Evolutionary conservation across 53 echinoderm and acorn worm species (phyloP), one percentile per base, ranked within the genome.

Genomic region (Henricia sp.): DNA sequence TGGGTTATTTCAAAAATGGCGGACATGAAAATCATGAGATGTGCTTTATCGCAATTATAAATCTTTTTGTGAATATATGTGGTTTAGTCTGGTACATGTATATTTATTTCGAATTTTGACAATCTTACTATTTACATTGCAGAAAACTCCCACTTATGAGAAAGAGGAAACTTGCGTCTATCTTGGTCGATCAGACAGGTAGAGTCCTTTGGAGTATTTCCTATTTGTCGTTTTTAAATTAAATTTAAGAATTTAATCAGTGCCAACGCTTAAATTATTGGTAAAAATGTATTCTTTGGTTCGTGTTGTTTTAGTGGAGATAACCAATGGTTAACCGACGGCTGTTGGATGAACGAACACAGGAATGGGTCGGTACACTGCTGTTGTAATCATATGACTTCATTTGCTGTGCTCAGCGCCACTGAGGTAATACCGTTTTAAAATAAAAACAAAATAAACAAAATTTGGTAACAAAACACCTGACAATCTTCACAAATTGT

Each of bases 331-430:
- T 44, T 64, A 24, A 64, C 80, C 33, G 80, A 80, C 80, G 80
- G 80, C 80, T 80, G 80, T 64, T 80, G 80, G 80, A 44, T 80
- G 50, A 80, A 80, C 13, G 63, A 80, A 64, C 62, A 63, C 32
- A 57, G 63, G 64, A 80, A 80, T 42, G 80, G 80, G 20, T 80
- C 80, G 0, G 62, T 80, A 46, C 80, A 80, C 32, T 80, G 80
- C 36, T 80, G 80, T 32, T 70, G 84, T 48, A 84, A 84, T 34
- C 84, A 84, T 46, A 84, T 84, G 84, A 71, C 84, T 46, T 71
- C 84, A 19, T 84, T 84, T 52, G 70, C 70, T 28, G 6, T 84
- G 21, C 56, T 84, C 1, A 68, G 70, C 4, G 48, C 84, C 5
- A 32, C 34, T 1, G 71, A 84, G 71, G 84, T 84, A 59, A 39